Conservation (phyloP, 37 sponge, comb jelly and placozoan genomes). For the Halisarca cf. caerulea region DNA sequence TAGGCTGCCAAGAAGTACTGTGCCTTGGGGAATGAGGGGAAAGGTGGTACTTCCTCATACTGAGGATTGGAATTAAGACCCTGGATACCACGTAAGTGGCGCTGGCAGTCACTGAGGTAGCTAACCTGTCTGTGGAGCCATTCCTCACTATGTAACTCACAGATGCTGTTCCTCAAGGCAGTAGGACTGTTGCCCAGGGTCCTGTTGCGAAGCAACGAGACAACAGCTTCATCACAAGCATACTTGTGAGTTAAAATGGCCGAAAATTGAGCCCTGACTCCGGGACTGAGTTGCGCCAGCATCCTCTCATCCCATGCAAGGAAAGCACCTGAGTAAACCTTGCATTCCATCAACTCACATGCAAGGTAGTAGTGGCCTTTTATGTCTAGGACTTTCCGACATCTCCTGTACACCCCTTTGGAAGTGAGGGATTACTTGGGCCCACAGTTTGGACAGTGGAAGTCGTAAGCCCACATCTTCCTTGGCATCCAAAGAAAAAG, state of each 20-base stretch:
- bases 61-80: neutral
- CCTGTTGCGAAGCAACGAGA: conserved; percentile 11
- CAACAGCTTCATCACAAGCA: neutral
- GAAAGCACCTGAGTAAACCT: conserved; percentile 4
- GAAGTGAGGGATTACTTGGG: neutral
- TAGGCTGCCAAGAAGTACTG: conserved; percentile 4
- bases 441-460: conserved; percentile 35
- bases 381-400: conserved; percentile 12
- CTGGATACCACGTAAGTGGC: neutral
- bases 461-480: conserved; percentile 35
- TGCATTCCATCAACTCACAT: conserved; percentile 24
- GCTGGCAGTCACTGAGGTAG: conserved; percentile 38
- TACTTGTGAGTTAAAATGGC: conserved; percentile 29
- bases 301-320: conserved; percentile 39
- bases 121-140: conserved; percentile 20
- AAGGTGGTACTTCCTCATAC: neutral
- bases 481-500: conserved; percentile 33
- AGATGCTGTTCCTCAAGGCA: neutral
- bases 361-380: conserved; percentile 45
- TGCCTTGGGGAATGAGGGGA: neutral
- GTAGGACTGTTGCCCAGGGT: conserved; percentile 34
- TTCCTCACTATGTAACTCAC: conserved; percentile 29
- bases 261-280: conserved; percentile 14
- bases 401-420: conserved; percentile 25
- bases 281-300: conserved; percentile 23